A percentile compares a stretch with the other conserved stretches of the same genome.
phyloP scores from a whole-genome alignment of 2,888 invertebrate species.

The Tenthredo amoena region DNA sequence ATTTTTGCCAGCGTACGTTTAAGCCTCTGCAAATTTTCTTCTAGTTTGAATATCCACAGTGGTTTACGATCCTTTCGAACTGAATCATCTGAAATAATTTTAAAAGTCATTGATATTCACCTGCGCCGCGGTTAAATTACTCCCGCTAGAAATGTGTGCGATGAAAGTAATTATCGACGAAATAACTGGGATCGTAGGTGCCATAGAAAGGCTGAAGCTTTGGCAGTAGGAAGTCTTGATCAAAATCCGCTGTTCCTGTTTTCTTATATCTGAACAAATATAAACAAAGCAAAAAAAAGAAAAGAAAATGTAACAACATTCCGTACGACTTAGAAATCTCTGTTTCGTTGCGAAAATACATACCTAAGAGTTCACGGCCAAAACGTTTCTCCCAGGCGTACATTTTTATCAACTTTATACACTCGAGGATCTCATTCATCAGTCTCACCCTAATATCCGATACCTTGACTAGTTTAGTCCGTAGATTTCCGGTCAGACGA shows the following conservation, averaged over 20 bases:
- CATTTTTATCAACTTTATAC: conserved; percentile 83
- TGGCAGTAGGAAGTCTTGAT: conserved; percentile 81
- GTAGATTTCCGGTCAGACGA: conserved; percentile 74
- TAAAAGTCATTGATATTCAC: conserved; percentile 73
- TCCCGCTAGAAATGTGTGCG: conserved; percentile 80
- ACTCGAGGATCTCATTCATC: conserved; percentile 81
- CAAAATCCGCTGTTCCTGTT: conserved; percentile 79
- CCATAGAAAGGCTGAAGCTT: conserved; percentile 81
- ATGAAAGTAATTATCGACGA: conserved; percentile 82
- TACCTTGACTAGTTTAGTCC: conserved; percentile 63
- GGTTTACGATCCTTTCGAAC: neutral
- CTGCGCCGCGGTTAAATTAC: conserved; percentile 81
- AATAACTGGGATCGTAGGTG: conserved; percentile 82
- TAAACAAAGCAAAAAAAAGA: neutral
- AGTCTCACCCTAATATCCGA: conserved; percentile 77
- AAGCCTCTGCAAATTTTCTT: neutral
- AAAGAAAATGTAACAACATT: conserved; percentile 37
- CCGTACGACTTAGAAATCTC: neutral
- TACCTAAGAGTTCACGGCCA: conserved; percentile 77
- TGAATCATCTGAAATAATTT: neutral
- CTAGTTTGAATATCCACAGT: neutral
- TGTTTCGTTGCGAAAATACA: neutral
- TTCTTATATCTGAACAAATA: conserved; percentile 78
- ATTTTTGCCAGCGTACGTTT: neutral
- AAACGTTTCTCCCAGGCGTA: conserved; percentile 84